Evolutionary conservation across 2,113 vertebrate genomes (phyloP).

Genomic region (Mesembrinibis cayennensis): DNA sequence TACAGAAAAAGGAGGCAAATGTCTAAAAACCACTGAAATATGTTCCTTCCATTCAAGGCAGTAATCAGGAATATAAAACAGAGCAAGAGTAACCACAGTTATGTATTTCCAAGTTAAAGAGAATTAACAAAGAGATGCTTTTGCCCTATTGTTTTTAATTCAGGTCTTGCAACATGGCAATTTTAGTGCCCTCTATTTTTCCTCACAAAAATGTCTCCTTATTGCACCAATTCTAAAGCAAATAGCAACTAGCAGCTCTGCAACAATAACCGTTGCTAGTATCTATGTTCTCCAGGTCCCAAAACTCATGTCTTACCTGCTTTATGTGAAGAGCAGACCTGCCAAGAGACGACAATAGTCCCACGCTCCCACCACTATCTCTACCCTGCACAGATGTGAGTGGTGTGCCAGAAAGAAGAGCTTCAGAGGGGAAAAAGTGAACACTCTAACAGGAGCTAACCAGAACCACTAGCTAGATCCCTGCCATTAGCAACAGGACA

Average conservation of each 20-base stretch:
- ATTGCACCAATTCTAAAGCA: background rate
- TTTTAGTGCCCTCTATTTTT: background rate
- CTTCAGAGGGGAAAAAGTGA: background rate
- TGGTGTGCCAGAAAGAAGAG: background rate
- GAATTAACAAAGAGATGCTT: background rate
- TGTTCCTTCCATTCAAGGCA: accelerated
- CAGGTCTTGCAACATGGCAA: background rate
- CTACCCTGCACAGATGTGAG: background rate
- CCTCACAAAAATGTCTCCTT: background rate
- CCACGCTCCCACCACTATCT: background rate
- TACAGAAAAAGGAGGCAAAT: background rate
- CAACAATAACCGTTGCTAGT: background rate
- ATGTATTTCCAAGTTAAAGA: background rate
- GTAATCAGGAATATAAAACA: background rate
- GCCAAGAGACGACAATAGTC: background rate
- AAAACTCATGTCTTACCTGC: background rate
- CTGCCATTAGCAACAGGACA: background rate
- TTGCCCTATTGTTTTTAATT: background rate
- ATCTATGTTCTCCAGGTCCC: background rate
- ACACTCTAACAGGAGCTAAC: background rate
- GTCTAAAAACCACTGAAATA: background rate
- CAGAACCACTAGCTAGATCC: background rate
- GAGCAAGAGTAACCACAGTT: background rate
- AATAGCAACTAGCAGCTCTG: background rate
- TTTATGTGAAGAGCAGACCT: background rate